Conservation (phyloP, 2,888 invertebrate species). For the Caenorhabditis angaria region DNA sequence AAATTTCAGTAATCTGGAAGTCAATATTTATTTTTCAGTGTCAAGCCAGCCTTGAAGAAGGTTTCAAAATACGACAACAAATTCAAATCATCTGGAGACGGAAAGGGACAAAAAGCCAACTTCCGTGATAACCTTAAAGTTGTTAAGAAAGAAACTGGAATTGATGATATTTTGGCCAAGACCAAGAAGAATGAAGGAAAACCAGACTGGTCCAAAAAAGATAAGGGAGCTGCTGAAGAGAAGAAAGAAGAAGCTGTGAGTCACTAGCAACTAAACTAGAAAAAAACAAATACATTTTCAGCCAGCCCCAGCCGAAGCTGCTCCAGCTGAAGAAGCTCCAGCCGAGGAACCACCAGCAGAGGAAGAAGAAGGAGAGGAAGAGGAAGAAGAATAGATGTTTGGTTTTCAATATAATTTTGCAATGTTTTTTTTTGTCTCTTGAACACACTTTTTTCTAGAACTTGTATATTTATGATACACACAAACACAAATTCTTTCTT, state of each 20-base stretch:
- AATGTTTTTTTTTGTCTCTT: slow-evolving; percentile 1
- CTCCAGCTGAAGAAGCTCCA: slow-evolving; percentile 39
- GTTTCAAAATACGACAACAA: slow-evolving; percentile 99
- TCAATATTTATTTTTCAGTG: slow-evolving; percentile 40
- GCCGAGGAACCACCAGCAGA: slow-evolving; percentile 45
- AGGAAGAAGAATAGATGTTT: slow-evolving; percentile 36
- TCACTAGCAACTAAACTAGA: not conserved
- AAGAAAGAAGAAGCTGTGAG: slow-evolving; percentile 46
- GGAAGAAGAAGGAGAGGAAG: slow-evolving; percentile 46
- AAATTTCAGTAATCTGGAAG: slow-evolving; percentile 8
- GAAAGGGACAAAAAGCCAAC: slow-evolving; percentile 80
- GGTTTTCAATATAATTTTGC: not conserved
- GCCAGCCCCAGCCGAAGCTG: slow-evolving; percentile 12
- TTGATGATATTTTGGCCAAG: slow-evolving; percentile 56
- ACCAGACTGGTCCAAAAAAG: slow-evolving; percentile 71
- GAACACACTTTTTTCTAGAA: not conserved
- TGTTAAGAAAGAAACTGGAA: slow-evolving; percentile 92
- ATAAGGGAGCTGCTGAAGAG: slow-evolving; percentile 52
- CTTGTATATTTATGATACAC: slow-evolving; percentile 2
- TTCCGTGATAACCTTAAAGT: slow-evolving; percentile 99
- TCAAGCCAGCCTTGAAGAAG: slow-evolving; percentile 82
- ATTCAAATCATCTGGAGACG: slow-evolving; percentile 58
- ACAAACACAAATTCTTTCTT: not conserved
- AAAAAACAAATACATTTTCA: not conserved
- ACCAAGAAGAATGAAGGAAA: slow-evolving; percentile 66